These are phyloP conservation scores for Esox masquinongy DNA, from an alignment of 2,797 vertebrate genomes.

Conservation along the genomic window DNA sequence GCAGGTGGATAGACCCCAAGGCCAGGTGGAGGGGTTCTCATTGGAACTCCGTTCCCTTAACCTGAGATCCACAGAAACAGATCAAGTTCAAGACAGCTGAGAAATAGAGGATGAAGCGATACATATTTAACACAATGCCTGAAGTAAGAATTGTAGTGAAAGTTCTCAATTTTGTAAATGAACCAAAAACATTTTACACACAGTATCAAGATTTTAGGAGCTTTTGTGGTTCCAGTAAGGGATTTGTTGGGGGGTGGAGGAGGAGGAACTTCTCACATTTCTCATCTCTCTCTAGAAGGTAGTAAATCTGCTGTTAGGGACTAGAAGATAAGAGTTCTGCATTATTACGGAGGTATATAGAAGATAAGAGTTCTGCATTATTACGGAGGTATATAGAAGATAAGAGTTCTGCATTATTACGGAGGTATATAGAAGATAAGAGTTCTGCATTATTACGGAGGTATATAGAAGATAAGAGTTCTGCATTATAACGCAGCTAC, in stretches of 20 bases:
- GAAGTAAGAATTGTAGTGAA: not conserved
- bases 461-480: too few species aligned
- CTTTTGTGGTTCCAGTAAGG: not conserved
- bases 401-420: too few species aligned
- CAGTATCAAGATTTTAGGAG: not conserved
- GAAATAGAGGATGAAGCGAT: not conserved
- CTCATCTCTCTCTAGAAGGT: not conserved
- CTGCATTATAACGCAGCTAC: too few species aligned
- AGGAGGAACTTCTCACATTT: not conserved
- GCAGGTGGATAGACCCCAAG: not conserved
- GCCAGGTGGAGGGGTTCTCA: not conserved
- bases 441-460: too few species aligned
- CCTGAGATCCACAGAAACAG: not conserved
- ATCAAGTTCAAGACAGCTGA: not conserved
- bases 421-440: too few species aligned
- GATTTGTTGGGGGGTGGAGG: not conserved
- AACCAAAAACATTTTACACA: not conserved
- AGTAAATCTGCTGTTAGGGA: not conserved
- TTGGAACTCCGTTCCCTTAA: not conserved
- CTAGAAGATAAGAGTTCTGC: not conserved
- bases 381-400: too few species aligned
- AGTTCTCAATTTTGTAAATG: not conserved
- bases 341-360: too few species aligned
- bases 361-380: too few species aligned
- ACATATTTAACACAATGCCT: not conserved